Conservation (phyloP, 2,888 invertebrate genomes). For the Mesodorylaimus sp. region DNA sequence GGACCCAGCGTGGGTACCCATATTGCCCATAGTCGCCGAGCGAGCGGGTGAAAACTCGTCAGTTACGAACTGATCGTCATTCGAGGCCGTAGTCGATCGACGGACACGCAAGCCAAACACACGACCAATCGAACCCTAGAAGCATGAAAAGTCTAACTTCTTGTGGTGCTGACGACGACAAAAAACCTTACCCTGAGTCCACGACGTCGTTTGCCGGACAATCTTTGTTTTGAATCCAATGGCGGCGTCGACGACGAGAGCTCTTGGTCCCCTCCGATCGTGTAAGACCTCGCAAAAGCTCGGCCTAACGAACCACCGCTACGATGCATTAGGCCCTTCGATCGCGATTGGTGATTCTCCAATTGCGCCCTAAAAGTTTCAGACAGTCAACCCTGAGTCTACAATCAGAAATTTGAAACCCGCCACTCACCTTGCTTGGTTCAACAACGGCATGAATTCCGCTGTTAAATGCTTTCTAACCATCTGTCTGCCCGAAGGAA, state of each 20-base stretch:
- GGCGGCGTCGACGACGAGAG: background rate
- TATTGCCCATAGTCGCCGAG: background rate
- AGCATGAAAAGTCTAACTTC: background rate
- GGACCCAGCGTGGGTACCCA: no score
- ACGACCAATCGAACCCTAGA: slow-evolving; percentile 11
- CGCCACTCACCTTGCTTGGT: slow-evolving; percentile 61
- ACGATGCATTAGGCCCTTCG: no score
- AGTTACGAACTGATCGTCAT: no score
- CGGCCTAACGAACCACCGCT: slow-evolving; percentile 4
- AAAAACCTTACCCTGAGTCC: background rate
- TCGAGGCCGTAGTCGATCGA: background rate
- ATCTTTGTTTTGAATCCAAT: background rate
- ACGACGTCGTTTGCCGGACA: background rate
- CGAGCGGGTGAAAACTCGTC: no score
- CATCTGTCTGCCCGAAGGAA: slow-evolving; percentile 77
- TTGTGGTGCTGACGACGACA: background rate
- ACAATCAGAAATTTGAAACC: background rate
- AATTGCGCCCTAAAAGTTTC: background rate
- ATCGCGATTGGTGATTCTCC: no score
- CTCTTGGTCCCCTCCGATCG: background rate
- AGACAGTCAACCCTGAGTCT: background rate
- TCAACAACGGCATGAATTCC: slow-evolving; percentile 69
- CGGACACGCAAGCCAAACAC: slow-evolving; percentile 9
- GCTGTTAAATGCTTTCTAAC: slow-evolving; percentile 72
- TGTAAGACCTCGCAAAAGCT: slow-evolving; percentile 3